These are phyloP conservation scores for Diachasmimorpha longicaudata DNA, from an alignment of 1,140 invertebrate genomes.

Conservation along the genomic window DNA sequence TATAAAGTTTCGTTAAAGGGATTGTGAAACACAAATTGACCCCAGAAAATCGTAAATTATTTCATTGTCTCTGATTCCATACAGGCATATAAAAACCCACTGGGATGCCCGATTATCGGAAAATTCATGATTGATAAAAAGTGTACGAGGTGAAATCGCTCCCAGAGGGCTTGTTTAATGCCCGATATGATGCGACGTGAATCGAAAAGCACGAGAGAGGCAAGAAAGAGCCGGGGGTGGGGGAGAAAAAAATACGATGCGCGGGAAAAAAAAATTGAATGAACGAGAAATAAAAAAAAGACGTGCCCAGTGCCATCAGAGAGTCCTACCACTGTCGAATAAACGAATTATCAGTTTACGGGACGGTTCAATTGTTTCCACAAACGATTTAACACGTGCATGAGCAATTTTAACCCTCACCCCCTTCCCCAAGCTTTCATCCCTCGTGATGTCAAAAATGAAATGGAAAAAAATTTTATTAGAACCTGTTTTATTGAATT, in stretches of 20 bases:
- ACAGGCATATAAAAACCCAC: neutral
- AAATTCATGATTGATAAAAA: slow-evolving; percentile 21
- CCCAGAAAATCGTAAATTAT: neutral
- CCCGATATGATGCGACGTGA: slow-evolving; percentile 10
- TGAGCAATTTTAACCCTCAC: slow-evolving; percentile 12
- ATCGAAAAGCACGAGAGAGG: slow-evolving; percentile 7
- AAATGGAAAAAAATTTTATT: neutral
- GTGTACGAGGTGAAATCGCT: neutral
- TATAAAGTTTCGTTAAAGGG: too few relatives aligned
- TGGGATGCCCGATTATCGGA: slow-evolving; percentile 12
- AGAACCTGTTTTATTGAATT: neutral
- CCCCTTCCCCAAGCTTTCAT: neutral
- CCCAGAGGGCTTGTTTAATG: slow-evolving; percentile 18
- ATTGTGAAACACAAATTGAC: too few relatives aligned
- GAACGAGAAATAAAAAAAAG: slow-evolving; percentile 2
- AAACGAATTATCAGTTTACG: slow-evolving; percentile 27
- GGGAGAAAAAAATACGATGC: neutral
- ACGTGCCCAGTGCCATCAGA: neutral
- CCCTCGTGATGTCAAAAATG: neutral
- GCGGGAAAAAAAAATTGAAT: neutral
- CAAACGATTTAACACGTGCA: slow-evolving; percentile 27
- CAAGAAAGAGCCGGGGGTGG: neutral
- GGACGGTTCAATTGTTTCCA: slow-evolving; percentile 24
- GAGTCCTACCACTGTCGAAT: slow-evolving; percentile 10
- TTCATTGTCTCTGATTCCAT: neutral